Conservation (phyloP, 2,113 vertebrate genomes). For the Bubo scandiacus region DNA sequence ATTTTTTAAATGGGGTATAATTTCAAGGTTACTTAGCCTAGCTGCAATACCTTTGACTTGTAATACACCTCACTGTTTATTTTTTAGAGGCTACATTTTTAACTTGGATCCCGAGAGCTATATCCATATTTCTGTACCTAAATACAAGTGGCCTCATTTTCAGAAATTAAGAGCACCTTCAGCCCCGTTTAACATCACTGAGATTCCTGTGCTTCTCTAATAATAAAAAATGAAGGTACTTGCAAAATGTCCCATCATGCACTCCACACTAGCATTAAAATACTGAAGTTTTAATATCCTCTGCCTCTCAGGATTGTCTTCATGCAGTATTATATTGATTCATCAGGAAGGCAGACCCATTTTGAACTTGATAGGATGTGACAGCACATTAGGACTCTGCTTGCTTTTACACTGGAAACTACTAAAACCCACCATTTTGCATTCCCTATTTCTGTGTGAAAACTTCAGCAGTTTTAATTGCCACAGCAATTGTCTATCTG, state of each 20-base stretch:
- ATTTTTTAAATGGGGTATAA: neutral
- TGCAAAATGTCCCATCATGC: neutral
- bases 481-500: neutral
- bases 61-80: neutral
- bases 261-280: neutral
- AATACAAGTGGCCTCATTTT: neutral
- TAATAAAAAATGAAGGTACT: neutral
- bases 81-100: neutral
- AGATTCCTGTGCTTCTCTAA: neutral
- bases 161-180: neutral
- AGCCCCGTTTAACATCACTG: neutral
- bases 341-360: neutral
- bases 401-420: neutral
- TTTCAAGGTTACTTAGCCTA: neutral
- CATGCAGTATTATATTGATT: neutral
- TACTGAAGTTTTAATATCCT: neutral
- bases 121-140: neutral
- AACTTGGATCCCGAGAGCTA: neutral
- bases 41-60: neutral
- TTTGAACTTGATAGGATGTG: neutral
- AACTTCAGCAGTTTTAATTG: neutral
- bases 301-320: neutral
- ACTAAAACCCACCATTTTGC: neutral
- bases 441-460: neutral
- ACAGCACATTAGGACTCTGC: neutral